Evolutionary conservation across 2,797 vertebrate genomes (phyloP).

Genomic region (Coreius guichenoti): DNA sequence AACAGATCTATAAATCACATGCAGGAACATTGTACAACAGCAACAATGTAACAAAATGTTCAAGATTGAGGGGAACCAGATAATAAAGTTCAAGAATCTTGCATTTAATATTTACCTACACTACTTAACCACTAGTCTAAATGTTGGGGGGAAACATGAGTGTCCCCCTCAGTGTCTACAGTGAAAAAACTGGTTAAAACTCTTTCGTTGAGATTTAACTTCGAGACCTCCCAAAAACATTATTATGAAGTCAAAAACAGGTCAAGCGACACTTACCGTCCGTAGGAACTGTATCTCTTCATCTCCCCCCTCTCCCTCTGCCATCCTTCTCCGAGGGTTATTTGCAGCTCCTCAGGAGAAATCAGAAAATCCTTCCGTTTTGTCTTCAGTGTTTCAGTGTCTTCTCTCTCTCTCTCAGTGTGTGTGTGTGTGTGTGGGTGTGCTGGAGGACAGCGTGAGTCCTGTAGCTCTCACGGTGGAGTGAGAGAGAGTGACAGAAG

Average conservation of each 20-base stretch:
- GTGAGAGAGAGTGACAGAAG: conserved; percentile 79
- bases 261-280: conserved; percentile 82
- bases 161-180: background rate
- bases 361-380: conserved; percentile 74
- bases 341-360: conserved; percentile 80
- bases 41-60: background rate
- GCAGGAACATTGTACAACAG: background rate
- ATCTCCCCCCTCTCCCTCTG: conserved; percentile 90
- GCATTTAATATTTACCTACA: background rate
- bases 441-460: conserved; percentile 80
- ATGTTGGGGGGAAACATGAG: background rate
- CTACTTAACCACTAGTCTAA: conserved; percentile 1
- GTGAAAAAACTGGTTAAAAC: background rate
- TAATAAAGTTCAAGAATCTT: background rate
- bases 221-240: background rate
- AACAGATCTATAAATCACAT: background rate
- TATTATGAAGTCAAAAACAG: background rate
- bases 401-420: conserved; percentile 63
- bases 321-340: conserved; percentile 83
- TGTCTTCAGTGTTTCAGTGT: conserved; percentile 61
- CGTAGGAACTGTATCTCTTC: conserved; percentile 94
- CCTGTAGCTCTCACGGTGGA: conserved; percentile 77
- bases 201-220: conserved; percentile 7
- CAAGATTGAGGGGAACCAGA: background rate
- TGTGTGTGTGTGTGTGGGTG: conserved; percentile 76